A percentile compares a stretch with the other conserved stretches of the same genome.
Conservation (phyloP, 2,797 vertebrate genomes). For the Liasis olivaceus region DNA sequence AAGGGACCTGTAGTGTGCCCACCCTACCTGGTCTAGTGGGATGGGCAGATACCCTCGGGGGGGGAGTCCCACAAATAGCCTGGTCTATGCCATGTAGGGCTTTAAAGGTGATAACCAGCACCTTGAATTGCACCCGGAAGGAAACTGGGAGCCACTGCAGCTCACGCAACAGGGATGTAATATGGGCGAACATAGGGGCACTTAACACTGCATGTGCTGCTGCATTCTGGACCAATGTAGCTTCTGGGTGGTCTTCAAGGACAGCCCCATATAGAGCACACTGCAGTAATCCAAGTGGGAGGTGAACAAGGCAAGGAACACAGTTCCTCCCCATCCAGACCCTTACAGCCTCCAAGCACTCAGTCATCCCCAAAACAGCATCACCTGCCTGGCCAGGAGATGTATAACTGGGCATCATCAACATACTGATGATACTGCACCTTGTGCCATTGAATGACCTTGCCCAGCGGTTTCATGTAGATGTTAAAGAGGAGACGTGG, state of each 20-base stretch:
- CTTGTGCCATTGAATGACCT: neutral
- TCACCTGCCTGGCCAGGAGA: too few species aligned
- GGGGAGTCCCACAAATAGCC: neutral
- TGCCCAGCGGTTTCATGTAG: neutral
- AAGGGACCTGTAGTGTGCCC: neutral
- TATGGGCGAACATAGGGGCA: neutral
- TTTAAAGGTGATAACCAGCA: neutral
- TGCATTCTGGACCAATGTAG: neutral
- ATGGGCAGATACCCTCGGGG: neutral
- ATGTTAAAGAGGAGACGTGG: neutral
- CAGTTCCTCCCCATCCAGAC: neutral
- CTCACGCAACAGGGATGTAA: neutral
- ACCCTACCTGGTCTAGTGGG: neutral
- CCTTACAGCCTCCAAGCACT: too few species aligned
- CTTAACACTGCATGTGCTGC: neutral
- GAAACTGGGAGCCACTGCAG: neutral
- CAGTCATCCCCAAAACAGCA: too few species aligned
- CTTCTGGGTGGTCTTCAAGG: neutral
- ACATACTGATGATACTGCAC: neutral
- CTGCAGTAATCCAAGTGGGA: neutral
- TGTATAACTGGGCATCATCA: neutral
- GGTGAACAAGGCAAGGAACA: neutral
- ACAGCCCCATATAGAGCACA: neutral
- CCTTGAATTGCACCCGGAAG: neutral
- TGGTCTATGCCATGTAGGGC: neutral